Evolutionary conservation across 2,113 vertebrate genomes (phyloP), one percentile per base, ranked within the genome.

Genomic region (Forbesichthys papilliferus): DNA sequence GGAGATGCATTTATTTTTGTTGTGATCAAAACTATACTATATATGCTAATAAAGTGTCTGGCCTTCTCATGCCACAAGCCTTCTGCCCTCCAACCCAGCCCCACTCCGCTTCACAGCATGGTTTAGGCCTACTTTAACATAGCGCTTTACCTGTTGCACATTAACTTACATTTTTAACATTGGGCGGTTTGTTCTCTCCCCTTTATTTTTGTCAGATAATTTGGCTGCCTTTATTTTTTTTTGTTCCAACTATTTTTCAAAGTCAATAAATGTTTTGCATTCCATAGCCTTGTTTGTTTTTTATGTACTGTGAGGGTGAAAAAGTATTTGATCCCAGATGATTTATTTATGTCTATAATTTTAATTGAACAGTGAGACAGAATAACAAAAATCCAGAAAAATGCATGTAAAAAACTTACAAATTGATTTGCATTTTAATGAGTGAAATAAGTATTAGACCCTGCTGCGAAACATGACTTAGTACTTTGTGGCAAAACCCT

Each of bases 181-280:
- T 78, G 68, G 82, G 63, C 79, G 86, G 79, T 27, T 27, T 27
- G 27, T 27, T 27, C 27, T 27, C 27, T 27, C 27, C 27, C 86
- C 66, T 82, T 76, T 46, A 78, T 83, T 71, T 67, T 59, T 64
- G 13, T 5, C 13, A 12, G 33, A 13, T 55, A 65, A 51, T 72
- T 70, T 67, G 63, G 73, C 78, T 80, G 65, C 86, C 72, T 88
- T 20, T 20, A 20, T 20, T 20, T 67, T 91, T 83, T 88, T 91
- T 82, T 16, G 16, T 90, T 91, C 81, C 86, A 86, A 27, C 27
- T 3, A 27, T 27, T 27, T 27, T 27, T 27, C 27, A 27, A 27
- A 27, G 76, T 88, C 74, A 88, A 88, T 89, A 88, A 92, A 91
- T 89, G 77, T 81, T 88, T 90, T 90, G 84, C 87, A 89, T 87